Percentiles rank a stretch among this genome's conserved stretches.
These are phyloP conservation scores for Nettapus auritus DNA, from an alignment of 2,113 vertebrate genomes.

Conservation along the genomic window DNA sequence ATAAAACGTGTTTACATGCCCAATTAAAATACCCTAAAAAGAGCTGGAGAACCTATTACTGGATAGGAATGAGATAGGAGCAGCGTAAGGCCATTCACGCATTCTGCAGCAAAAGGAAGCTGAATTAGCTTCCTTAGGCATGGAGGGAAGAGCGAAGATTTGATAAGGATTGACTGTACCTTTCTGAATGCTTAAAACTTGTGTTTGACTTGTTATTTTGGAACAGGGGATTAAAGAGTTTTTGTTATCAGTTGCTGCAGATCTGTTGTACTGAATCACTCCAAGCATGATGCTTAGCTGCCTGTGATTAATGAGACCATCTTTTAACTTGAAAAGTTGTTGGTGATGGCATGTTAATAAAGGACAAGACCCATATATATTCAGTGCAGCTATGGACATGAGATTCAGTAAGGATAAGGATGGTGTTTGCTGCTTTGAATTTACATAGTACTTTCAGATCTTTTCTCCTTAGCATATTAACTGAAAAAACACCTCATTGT, in stretches of 20 bases:
- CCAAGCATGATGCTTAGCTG: slow-evolving; percentile 53
- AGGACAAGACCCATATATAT: background rate
- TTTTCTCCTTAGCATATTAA: background rate
- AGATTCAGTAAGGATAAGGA: background rate
- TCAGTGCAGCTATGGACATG: background rate
- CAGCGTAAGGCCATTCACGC: background rate
- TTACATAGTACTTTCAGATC: background rate
- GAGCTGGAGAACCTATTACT: slow-evolving; percentile 23
- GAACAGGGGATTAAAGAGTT: slow-evolving; percentile 57
- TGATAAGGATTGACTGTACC: slow-evolving; percentile 41
- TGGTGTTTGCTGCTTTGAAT: background rate
- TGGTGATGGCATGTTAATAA: background rate
- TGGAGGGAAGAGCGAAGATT: slow-evolving; percentile 25
- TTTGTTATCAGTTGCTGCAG: slow-evolving; percentile 40
- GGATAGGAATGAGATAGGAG: background rate
- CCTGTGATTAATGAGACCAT: slow-evolving; percentile 40
- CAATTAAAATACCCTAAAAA: slow-evolving; percentile 46
- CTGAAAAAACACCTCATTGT: background rate
- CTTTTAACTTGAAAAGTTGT: slow-evolving; percentile 14
- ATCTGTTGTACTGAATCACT: slow-evolving; percentile 47
- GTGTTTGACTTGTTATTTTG: slow-evolving; percentile 14
- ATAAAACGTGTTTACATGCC: slow-evolving; percentile 58
- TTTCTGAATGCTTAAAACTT: slow-evolving; percentile 17
- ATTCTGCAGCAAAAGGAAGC: background rate
- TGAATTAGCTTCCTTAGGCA: slow-evolving; percentile 28